Conservation (phyloP, 2,888 invertebrate genomes). For the Acleris holmiana region DNA sequence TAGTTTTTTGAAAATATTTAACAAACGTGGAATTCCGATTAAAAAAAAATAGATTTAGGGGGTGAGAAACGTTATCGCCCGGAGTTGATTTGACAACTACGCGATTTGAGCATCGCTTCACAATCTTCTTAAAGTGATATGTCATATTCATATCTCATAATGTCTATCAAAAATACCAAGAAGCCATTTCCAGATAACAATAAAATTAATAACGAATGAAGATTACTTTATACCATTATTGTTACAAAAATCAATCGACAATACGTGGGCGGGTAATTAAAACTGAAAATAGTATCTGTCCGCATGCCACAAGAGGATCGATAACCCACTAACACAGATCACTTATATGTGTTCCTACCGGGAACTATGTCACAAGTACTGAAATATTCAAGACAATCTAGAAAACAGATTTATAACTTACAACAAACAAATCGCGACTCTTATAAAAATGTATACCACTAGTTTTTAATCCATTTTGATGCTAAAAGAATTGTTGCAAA, state of each 20-base stretch:
- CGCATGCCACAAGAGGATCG: constrained; percentile 18
- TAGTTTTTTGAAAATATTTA: too few species aligned
- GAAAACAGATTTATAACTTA: background rate
- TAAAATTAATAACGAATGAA: background rate
- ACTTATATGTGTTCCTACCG: constrained; percentile 1
- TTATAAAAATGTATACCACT: background rate
- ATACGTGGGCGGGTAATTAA: constrained; percentile 9
- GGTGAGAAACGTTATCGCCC: too few species aligned
- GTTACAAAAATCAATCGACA: constrained; percentile 1
- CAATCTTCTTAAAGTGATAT: too few species aligned
- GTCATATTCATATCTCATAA: too few species aligned
- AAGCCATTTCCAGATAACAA: too few species aligned
- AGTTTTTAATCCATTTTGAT: too few species aligned
- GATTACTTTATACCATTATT: constrained; percentile 7
- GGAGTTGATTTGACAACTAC: too few species aligned
- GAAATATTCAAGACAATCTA: background rate
- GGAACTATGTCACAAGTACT: constrained; percentile 2
- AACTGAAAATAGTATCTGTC: constrained; percentile 16
- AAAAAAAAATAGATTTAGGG: too few species aligned
- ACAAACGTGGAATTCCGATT: too few species aligned
- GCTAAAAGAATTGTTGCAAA: too few species aligned
- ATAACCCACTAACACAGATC: constrained; percentile 36
- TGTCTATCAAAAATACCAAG: too few species aligned
- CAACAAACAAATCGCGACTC: background rate
- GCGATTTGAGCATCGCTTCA: too few species aligned